Evolutionary conservation across 2,797 vertebrate genomes (phyloP), one percentile per base, ranked within the genome.

Genomic region (Hoplostethus atlanticus): DNA sequence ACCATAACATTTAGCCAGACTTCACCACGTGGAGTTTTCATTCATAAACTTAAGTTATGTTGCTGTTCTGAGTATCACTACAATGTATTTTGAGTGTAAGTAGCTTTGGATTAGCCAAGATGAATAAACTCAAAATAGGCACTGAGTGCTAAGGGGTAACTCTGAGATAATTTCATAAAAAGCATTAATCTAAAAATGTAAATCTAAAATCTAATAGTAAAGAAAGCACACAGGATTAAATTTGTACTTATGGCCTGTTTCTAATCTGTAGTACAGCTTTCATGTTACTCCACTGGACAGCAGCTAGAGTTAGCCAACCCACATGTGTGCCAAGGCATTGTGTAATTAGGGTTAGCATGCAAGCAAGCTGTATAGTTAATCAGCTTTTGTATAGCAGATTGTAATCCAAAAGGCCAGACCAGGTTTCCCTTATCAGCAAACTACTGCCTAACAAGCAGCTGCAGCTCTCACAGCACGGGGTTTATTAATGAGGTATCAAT

Each of bases 341-440:
- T 81, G 83, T 89, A 86, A 89, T 92, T 90, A 90, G 82, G 74
- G 77, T 68, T 87, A 89, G 86, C 92, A 77, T 91, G 65, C 68
- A 72, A 80, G 65, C 80, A 73, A 90, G 86, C 81, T 21, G 17
- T 54, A 40, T 47, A 44, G 71, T 79, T 94, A 94, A 94, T 92
- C 92, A 91, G 92, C 93, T 94, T 93, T 94, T 65, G 81, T 86
- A 3, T 69, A 68, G 81, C 80, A 73, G 88, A 83, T 86, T 79
- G 80, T 93, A 92, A 93, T 94, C 92, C 90, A 77, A 83, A 91
- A 87, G 88, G 87, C 90, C 83, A 81, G 80, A 31, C 81, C 88
- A 79, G 82, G 84, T 85, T 91, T 91, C 81, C 82, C 80, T 90
- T 88, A 89, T 94, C 89, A 89, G 79, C 83, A 79, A 84, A 77